These are phyloP conservation scores for Manis javanica DNA, from an alignment of 2,797 vertebrate species.

Conservation along the genomic window DNA sequence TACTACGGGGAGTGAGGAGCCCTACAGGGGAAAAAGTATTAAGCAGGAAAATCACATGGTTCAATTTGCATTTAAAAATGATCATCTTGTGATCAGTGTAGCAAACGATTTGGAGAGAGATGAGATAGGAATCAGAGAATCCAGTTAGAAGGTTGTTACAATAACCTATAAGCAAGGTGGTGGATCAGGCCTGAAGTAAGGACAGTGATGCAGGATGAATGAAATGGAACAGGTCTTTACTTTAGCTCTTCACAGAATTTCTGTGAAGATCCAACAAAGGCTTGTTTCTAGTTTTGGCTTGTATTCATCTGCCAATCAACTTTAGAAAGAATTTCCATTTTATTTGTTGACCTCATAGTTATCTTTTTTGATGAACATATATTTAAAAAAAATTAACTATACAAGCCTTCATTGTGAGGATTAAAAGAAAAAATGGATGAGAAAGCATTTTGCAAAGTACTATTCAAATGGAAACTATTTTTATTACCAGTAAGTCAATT, in stretches of 20 bases:
- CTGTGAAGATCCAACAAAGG: background rate
- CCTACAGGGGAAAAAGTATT: background rate
- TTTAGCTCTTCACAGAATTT: background rate
- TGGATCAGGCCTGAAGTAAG: background rate
- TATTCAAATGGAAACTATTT: slow-evolving; percentile 70
- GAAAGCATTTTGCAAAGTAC: slow-evolving; percentile 58
- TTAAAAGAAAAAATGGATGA: slow-evolving; percentile 60
- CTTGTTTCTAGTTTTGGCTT: background rate
- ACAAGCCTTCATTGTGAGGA: slow-evolving; percentile 1
- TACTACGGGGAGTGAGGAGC: background rate
- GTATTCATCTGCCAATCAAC: background rate
- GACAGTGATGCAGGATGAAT: background rate
- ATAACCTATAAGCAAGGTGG: background rate
- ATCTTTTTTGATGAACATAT: slow-evolving; percentile 41
- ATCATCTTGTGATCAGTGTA: background rate
- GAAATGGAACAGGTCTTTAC: background rate
- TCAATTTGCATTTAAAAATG: slow-evolving; percentile 24
- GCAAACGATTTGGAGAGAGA: background rate
- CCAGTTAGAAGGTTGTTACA: background rate
- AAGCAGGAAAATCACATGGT: background rate
- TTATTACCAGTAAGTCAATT: slow-evolving; percentile 70
- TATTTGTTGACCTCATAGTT: background rate
- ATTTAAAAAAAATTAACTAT: background rate
- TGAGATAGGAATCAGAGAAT: background rate
- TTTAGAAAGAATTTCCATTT: background rate